Evolutionary conservation across 2,797 vertebrate genomes (phyloP).

Genomic region (Podarcis lilfordi): DNA sequence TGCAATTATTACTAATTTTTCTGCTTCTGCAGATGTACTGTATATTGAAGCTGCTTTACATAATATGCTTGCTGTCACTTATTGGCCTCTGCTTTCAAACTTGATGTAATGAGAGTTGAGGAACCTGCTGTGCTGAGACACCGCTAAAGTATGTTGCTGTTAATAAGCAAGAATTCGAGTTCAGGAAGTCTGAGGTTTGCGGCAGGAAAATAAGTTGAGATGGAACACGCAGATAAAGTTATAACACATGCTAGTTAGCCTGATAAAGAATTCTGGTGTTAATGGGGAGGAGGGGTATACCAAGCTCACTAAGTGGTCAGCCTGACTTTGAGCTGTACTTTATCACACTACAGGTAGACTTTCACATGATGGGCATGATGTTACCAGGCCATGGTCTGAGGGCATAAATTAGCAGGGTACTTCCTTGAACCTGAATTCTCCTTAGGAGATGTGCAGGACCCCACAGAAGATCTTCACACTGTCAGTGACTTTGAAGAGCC

Average conservation of each 20-base stretch:
- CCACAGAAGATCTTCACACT: too few relatives aligned
- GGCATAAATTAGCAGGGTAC: too few relatives aligned
- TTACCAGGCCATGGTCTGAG: too few relatives aligned
- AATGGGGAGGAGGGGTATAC: background rate
- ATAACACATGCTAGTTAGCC: background rate
- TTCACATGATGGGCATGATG: too few relatives aligned
- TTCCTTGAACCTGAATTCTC: too few relatives aligned
- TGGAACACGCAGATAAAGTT: background rate
- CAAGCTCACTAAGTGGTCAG: too few relatives aligned
- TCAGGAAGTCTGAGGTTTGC: background rate
- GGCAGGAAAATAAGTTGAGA: background rate
- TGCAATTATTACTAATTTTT: background rate
- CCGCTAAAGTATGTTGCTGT: background rate
- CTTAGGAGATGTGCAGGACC: too few relatives aligned
- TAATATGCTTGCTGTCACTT: background rate
- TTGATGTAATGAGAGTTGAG: background rate
- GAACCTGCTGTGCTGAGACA: background rate
- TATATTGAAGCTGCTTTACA: constrained; percentile 14
- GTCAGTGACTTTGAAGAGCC: too few relatives aligned
- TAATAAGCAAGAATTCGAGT: background rate
- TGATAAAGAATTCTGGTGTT: background rate
- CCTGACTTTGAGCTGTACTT: too few relatives aligned
- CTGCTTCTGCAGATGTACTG: background rate
- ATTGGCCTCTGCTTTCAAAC: background rate
- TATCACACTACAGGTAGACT: too few relatives aligned